phyloP scores from a whole-genome alignment of 2,888 invertebrate genomes.

The Tenthredo amoena region DNA sequence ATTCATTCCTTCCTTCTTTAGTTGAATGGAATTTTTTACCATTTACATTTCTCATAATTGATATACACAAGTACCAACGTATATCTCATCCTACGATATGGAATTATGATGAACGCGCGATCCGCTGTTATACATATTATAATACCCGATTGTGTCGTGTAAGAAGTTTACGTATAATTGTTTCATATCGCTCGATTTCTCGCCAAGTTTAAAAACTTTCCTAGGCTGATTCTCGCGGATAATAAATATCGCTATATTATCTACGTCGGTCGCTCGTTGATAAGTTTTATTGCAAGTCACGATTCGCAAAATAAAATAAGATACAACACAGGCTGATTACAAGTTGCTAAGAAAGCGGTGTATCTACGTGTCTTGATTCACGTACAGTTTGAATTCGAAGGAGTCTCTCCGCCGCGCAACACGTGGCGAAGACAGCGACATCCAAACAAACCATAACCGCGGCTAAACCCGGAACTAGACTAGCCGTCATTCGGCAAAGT shows the following conservation, averaged over 20 bases:
- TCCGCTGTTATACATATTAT: background rate
- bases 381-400: background rate
- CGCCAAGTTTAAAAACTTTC: background rate
- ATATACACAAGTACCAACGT: background rate
- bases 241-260: too few species aligned
- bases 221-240: too few species aligned
- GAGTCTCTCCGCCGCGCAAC: constrained; percentile 5
- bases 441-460: background rate
- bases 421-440: constrained; percentile 21
- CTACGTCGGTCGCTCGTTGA: too few species aligned
- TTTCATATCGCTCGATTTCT: background rate
- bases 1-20: background rate
- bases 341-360: too few species aligned
- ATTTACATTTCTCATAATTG: background rate
- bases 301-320: too few species aligned
- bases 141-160: background rate
- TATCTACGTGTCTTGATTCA: background rate
- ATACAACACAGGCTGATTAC: too few species aligned
- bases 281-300: too few species aligned
- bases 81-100: background rate
- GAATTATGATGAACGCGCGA: constrained; percentile 7
- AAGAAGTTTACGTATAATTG: background rate
- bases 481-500: background rate
- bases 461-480: background rate
- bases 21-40: constrained; percentile 26